phyloP scores from a whole-genome alignment of 2,113 vertebrate species.

The Corvus moneduloides region DNA sequence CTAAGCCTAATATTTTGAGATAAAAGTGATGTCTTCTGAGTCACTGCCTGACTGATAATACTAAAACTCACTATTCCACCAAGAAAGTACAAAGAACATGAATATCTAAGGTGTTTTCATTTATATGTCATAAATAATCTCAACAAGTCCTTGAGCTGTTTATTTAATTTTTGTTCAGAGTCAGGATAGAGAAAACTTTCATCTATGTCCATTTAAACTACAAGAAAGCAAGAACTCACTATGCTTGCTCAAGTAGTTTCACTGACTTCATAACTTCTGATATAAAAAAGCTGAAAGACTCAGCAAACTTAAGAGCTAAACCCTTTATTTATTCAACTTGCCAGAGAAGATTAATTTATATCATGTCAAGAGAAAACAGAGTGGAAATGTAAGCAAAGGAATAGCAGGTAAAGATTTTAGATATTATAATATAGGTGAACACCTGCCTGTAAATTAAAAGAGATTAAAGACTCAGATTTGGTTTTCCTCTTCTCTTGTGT shows the following conservation, averaged over 20 bases:
- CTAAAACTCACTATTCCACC: background rate
- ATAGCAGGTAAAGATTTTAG: background rate
- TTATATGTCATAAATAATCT: background rate
- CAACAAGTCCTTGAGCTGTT: background rate
- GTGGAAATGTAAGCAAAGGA: background rate
- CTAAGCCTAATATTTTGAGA: background rate
- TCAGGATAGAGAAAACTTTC: background rate
- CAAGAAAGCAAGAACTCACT: background rate
- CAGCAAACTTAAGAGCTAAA: background rate
- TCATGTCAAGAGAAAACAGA: background rate
- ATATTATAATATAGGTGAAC: background rate
- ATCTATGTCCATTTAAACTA: background rate
- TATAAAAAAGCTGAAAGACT: background rate
- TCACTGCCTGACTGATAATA: background rate
- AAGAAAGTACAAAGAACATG: background rate
- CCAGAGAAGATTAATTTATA: background rate
- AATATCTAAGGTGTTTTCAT: background rate
- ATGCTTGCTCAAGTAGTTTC: background rate
- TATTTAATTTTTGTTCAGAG: background rate
- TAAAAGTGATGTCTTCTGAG: background rate
- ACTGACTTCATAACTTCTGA: background rate
- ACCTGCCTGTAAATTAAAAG: background rate
- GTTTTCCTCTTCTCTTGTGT: background rate
- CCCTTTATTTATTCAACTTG: background rate
- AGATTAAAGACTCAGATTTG: background rate